These are phyloP conservation scores for Gavialis gangeticus DNA, from an alignment of 2,113 vertebrate genomes.

Conservation along the genomic window DNA sequence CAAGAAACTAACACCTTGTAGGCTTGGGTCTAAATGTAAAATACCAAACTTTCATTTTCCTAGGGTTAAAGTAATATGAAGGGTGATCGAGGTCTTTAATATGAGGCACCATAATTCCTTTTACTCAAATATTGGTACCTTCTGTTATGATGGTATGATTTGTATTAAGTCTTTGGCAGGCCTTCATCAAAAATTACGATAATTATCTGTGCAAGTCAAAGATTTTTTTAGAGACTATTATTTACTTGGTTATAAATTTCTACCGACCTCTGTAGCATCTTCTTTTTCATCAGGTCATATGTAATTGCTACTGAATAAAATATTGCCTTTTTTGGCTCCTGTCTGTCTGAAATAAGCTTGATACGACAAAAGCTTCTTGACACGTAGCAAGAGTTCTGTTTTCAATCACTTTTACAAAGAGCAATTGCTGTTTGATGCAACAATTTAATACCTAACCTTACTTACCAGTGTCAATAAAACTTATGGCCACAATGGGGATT, in stretches of 20 bases:
- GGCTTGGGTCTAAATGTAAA: slow-evolving; percentile 39
- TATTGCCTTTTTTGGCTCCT: background rate
- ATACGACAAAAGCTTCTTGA: background rate
- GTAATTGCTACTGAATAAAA: slow-evolving; percentile 31
- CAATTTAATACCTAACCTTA: background rate
- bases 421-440: background rate
- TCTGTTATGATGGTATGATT: background rate
- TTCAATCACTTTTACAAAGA: slow-evolving; percentile 7
- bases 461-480: background rate
- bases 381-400: background rate
- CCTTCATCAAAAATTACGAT: background rate
- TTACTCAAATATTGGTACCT: slow-evolving; percentile 27
- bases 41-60: slow-evolving; percentile 44
- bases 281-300: slow-evolving; percentile 52
- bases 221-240: background rate
- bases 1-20: slow-evolving; percentile 3
- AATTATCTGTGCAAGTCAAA: slow-evolving; percentile 27
- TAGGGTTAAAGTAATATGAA: slow-evolving; percentile 18
- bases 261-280: background rate
- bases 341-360: slow-evolving; percentile 23
- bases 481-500: background rate
- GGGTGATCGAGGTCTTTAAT: slow-evolving; percentile 10
- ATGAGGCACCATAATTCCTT: slow-evolving; percentile 8
- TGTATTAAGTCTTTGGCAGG: background rate
- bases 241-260: background rate